Evolutionary conservation across 1,140 invertebrate species (phyloP), one percentile per base, ranked within the genome.

Genomic region (Tribolium madens): DNA sequence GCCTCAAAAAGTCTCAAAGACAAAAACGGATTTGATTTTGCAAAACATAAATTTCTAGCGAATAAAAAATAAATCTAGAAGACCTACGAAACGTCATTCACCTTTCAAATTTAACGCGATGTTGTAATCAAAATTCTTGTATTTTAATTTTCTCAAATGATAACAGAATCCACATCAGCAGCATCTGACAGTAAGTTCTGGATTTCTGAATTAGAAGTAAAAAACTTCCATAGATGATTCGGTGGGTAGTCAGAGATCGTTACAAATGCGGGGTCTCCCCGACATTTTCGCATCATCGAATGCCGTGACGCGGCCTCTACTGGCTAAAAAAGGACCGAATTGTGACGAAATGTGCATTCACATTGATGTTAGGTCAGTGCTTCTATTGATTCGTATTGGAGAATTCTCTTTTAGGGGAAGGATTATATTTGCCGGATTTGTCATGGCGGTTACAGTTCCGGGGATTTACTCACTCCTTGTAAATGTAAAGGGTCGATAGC

Each of bases 401-500:
- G 46, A 47, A 0, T n/a, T 47, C 7, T 60, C n/a, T 64, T 64
- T 1, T n/a, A 64, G 57, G 57, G 10, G 57, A 33, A 13, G 26
- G 57, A 64, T 26, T 33, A 33, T 9, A 83, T 85, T 2, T 86
- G 85, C 60, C 79, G 85, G 10, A 86, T 86, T 17, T 86, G 85
- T 76, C 83, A 86, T 72, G 84, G 85, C 3, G 83, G 83, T 3
- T 81, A 84, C 68, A 86, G 85, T 57, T 69, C 81, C 5, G 84
- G 81, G 13, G 81, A 85, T 79, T 77, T 86, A 15, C 74, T 86
- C 5, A 81, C 78, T 6, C 85, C 85, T 1, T 86, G 85, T 69
- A 75, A 78, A 57, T 86, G 85, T 77, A 68, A 81, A 69, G 93
- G 93, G 7, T 89, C 90, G 10, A 88, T 94, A 81, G 91, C 91